These are phyloP conservation scores for Drosophila orena DNA, from an alignment of 1,140 invertebrate genomes.

Conservation along the genomic window DNA sequence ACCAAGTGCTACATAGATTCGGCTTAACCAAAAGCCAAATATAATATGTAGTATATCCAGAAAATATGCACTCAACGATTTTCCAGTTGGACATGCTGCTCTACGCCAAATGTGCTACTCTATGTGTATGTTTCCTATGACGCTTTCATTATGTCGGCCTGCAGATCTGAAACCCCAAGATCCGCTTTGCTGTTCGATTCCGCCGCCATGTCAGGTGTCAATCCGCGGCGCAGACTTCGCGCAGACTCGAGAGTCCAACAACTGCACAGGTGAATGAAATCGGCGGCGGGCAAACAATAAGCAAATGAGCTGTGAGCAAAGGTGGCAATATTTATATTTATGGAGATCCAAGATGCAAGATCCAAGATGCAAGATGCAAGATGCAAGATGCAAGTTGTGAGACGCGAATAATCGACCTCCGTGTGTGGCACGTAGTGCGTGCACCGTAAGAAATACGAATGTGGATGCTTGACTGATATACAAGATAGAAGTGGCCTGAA, in stretches of 20 bases:
- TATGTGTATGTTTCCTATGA: not conserved
- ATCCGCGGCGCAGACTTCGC: conserved; percentile 44
- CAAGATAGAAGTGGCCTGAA: too few species aligned
- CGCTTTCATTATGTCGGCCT: not conserved
- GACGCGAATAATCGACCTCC: conserved; percentile 26
- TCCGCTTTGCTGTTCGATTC: conserved; percentile 31
- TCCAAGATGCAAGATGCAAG: conserved; percentile 22
- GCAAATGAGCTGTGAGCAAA: conserved; percentile 40
- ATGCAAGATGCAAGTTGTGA: conserved; percentile 10
- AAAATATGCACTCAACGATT: too few species aligned
- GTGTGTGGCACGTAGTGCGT: conserved; percentile 49
- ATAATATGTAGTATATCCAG: too few species aligned
- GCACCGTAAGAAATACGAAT: not conserved
- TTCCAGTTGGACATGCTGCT: too few species aligned
- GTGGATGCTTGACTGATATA: not conserved
- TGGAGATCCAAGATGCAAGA: conserved; percentile 31
- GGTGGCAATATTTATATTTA: conserved; percentile 40
- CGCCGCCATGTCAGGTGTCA: conserved; percentile 70
- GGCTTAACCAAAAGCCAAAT: too few species aligned
- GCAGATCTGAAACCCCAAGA: conserved; percentile 10
- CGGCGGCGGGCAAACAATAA: conserved; percentile 15
- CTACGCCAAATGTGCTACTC: not conserved
- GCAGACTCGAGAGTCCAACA: conserved; percentile 29
- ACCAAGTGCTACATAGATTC: not conserved
- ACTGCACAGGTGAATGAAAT: conserved; percentile 43